These are phyloP conservation scores for Lithobates sylvaticus DNA, from an alignment of 2,797 vertebrate species.

Conservation along the genomic window DNA sequence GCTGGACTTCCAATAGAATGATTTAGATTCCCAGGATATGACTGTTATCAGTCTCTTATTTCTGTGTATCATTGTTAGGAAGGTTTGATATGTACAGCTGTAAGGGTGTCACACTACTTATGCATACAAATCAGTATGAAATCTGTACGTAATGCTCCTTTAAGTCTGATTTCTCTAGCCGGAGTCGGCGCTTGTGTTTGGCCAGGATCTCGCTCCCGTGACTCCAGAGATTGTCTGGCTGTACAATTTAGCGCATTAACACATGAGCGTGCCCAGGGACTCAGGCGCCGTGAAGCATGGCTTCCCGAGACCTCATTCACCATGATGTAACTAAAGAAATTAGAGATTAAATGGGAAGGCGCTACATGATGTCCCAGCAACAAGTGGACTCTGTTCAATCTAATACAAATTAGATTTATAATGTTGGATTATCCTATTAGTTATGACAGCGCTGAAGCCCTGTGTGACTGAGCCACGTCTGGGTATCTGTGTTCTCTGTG, in stretches of 20 bases:
- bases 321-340: slow-evolving; percentile 45
- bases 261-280: slow-evolving; percentile 34
- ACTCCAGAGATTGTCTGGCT: slow-evolving; percentile 17
- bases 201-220: neutral
- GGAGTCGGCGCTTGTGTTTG: neutral
- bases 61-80: neutral
- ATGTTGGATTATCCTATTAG: slow-evolving; percentile 51
- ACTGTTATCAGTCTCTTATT: neutral
- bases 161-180: slow-evolving; percentile 2
- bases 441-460: slow-evolving; percentile 32
- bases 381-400: slow-evolving; percentile 45
- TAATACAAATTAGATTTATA: slow-evolving; percentile 55
- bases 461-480: slow-evolving; percentile 23
- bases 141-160: neutral
- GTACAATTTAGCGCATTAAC: slow-evolving; percentile 42
- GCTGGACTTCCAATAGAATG: too few relatives aligned
- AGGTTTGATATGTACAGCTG: neutral
- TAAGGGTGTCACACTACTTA: neutral
- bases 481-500: neutral
- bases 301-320: neutral
- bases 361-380: slow-evolving; percentile 30
- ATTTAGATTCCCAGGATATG: too few relatives aligned
- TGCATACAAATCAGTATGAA: neutral
- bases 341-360: slow-evolving; percentile 36
- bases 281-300: slow-evolving; percentile 16